Evolutionary conservation across 2,797 vertebrate species (phyloP).

Genomic region (Lacerta viridis): DNA sequence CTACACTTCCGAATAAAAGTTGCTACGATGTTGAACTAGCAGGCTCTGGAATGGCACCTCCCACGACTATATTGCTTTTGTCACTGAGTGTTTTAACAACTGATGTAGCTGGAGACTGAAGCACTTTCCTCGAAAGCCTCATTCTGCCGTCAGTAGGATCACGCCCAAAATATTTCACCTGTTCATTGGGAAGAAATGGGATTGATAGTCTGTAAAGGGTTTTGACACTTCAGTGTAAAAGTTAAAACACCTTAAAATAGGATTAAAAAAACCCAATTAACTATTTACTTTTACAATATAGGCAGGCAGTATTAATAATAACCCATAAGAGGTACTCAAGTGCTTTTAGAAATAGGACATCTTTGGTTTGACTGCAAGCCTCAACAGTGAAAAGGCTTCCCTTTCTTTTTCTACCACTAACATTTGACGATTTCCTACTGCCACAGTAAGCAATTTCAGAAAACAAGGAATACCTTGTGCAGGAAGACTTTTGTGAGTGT

Average conservation of each 20-base stretch:
- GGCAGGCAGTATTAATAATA: too few relatives aligned
- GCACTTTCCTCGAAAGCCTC: slow-evolving; percentile 96
- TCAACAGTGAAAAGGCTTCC: background rate
- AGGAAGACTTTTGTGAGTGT: background rate
- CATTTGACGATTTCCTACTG: background rate
- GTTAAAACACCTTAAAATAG: too few relatives aligned
- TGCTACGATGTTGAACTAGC: slow-evolving; percentile 72
- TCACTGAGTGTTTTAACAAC: slow-evolving; percentile 89
- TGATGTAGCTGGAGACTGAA: slow-evolving; percentile 88
- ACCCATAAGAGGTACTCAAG: background rate
- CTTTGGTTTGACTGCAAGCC: background rate
- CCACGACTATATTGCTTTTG: slow-evolving; percentile 90
- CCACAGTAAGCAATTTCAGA: background rate
- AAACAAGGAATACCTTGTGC: background rate
- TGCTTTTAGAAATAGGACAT: background rate
- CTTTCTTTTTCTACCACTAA: background rate
- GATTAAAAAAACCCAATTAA: too few relatives aligned
- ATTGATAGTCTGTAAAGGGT: background rate
- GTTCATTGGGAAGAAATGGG: slow-evolving; percentile 52
- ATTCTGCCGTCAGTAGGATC: slow-evolving; percentile 97
- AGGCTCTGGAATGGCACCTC: slow-evolving; percentile 72
- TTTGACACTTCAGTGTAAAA: too few relatives aligned
- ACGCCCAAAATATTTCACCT: slow-evolving; percentile 98
- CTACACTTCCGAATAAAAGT: slow-evolving; percentile 42
- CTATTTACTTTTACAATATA: background rate